phyloP scores from a whole-genome alignment of 2,888 invertebrate species.

The Mythimna impura region DNA sequence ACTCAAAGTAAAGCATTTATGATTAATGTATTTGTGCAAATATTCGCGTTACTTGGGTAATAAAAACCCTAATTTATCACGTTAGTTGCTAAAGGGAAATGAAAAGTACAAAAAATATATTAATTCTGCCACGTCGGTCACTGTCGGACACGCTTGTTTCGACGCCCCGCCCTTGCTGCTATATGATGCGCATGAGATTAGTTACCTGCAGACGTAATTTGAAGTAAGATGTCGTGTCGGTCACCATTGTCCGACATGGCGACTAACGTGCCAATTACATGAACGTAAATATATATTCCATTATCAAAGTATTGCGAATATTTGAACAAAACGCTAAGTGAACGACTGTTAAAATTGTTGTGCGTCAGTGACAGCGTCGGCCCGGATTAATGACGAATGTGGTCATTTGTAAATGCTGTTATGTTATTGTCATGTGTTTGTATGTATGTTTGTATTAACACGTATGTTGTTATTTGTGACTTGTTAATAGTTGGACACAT shows the following conservation, averaged over 20 bases:
- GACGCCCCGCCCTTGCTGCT: too few relatives aligned
- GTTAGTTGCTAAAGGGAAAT: neutral
- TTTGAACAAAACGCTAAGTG: neutral
- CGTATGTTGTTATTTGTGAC: neutral
- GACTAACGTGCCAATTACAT: too few relatives aligned
- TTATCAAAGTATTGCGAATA: neutral
- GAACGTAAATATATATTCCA: neutral
- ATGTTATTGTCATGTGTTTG: slow-evolving; percentile 10
- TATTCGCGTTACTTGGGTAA: neutral
- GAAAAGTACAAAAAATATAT: neutral
- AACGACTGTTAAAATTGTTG: slow-evolving; percentile 13
- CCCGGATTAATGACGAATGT: neutral
- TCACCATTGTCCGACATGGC: too few relatives aligned
- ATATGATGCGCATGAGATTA: too few relatives aligned
- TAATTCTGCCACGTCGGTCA: too few relatives aligned
- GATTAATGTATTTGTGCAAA: neutral
- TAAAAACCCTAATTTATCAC: neutral
- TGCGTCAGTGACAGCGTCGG: neutral
- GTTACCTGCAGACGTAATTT: too few relatives aligned
- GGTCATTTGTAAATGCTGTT: slow-evolving; percentile 10
- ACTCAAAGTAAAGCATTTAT: slow-evolving; percentile 34
- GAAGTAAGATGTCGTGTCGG: too few relatives aligned
- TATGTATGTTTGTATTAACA: slow-evolving; percentile 24
- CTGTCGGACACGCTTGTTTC: too few relatives aligned
- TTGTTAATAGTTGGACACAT: neutral